These are phyloP conservation scores for Eulithis testata DNA, from an alignment of 2,888 invertebrate genomes.

Conservation along the genomic window DNA sequence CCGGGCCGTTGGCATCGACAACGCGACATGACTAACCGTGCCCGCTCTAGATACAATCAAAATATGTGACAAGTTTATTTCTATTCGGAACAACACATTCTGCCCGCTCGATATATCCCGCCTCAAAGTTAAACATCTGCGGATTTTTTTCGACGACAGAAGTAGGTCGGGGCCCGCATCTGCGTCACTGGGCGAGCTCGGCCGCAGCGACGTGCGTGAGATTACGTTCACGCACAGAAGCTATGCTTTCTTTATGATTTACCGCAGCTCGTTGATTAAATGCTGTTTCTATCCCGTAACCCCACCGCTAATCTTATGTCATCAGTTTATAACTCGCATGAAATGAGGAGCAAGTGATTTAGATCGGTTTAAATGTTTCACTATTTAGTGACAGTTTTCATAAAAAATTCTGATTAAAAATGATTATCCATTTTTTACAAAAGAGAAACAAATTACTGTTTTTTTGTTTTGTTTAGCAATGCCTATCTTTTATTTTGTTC, in stretches of 20 bases:
- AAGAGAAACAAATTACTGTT: no score
- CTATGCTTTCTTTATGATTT: slow-evolving; percentile 54
- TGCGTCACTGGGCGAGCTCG: slow-evolving; percentile 75
- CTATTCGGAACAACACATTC: slow-evolving; percentile 83
- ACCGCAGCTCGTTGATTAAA: slow-evolving; percentile 27
- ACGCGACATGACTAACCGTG: slow-evolving; percentile 81
- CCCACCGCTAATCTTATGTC: slow-evolving; percentile 18
- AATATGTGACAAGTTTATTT: slow-evolving; percentile 85
- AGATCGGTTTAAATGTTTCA: no score
- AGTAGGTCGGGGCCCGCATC: slow-evolving; percentile 82
- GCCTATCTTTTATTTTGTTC: no score
- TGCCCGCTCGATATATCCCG: slow-evolving; percentile 78
- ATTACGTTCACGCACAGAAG: slow-evolving; percentile 77
- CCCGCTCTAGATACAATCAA: slow-evolving; percentile 84
- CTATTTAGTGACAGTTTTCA: not conserved
- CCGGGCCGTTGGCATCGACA: slow-evolving; percentile 82
- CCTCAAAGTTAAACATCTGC: slow-evolving; percentile 80
- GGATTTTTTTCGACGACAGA: slow-evolving; percentile 80
- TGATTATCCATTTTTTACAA: no score
- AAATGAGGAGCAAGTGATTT: slow-evolving; percentile 10
- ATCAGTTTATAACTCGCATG: slow-evolving; percentile 10
- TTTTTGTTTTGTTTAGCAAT: no score
- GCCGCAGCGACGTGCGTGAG: slow-evolving; percentile 54
- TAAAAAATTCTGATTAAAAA: no score
- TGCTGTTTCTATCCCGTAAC: slow-evolving; percentile 32